A percentile compares a stretch with the other conserved stretches of the same genome.
These are phyloP conservation scores for Parascotia fuliginaria DNA, from an alignment of 2,888 invertebrate genomes.

Conservation along the genomic window DNA sequence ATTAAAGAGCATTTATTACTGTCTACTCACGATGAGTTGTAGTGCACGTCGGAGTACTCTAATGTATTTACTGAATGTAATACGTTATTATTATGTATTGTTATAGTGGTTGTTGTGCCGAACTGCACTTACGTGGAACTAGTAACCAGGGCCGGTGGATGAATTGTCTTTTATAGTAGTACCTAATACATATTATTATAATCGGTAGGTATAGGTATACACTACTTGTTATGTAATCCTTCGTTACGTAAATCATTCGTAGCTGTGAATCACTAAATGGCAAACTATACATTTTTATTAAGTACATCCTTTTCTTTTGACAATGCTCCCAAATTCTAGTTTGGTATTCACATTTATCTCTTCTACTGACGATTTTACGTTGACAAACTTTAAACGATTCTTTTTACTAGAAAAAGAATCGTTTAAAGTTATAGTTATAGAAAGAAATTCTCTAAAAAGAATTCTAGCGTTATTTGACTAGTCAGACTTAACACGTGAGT, in stretches of 20 bases:
- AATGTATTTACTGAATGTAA: conserved; percentile 2
- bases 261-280: no score
- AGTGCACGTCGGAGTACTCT: background rate
- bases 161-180: background rate
- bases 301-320: no score
- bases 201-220: no score
- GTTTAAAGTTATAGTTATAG: background rate
- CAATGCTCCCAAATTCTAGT: no score
- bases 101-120: background rate
- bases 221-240: no score
- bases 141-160: background rate
- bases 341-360: no score
- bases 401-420: no score
- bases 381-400: no score
- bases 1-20: conserved; percentile 24
- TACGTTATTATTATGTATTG: background rate
- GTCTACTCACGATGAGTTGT: conserved; percentile 19
- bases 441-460: conserved; percentile 18
- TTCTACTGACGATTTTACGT: no score
- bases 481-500: conserved; percentile 46
- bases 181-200: no score
- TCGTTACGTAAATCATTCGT: no score
- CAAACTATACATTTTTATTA: no score
- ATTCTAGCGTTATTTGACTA: conserved; percentile 24
- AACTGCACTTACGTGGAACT: background rate